Evolutionary conservation across 2,113 vertebrate species (phyloP).

Genomic region (pig (Sus scrofa)): T2T-Sscrofa CM000819.6:123957001-123957500

Average conservation of each 20-base stretch:
- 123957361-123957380: too few species aligned
- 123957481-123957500: neutral
- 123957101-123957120: neutral
- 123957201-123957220: neutral
- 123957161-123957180: neutral
- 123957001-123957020: neutral
- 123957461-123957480: neutral
- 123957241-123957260: neutral
- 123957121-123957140: neutral
- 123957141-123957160: neutral
- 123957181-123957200: neutral
- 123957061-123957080: fast-evolving
- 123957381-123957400: neutral
- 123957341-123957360: neutral
- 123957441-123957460: neutral
- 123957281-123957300: neutral
- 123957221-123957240: neutral
- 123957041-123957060: neutral
- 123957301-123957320: neutral
- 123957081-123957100: neutral
- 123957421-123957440: neutral
- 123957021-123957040: neutral
- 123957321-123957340: neutral
- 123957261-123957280: neutral
- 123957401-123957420: neutral